phyloP scores from a whole-genome alignment of 2,888 invertebrate genomes.

The Drosophila yooni region DNA sequence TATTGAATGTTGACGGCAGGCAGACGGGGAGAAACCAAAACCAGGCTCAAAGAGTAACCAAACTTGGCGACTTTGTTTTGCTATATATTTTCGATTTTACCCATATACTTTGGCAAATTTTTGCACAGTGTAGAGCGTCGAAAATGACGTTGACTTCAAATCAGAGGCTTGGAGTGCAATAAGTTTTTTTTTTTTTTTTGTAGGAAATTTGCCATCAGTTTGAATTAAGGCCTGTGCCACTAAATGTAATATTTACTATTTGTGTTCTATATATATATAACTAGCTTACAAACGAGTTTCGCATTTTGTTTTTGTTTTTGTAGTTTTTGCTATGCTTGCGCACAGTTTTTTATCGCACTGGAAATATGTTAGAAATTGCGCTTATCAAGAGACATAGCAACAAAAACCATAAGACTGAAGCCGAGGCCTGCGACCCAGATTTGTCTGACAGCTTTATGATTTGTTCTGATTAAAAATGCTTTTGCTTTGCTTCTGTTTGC shows the following conservation, averaged over 20 bases:
- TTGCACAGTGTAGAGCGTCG: slow-evolving; percentile 50
- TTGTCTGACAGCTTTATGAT: slow-evolving; percentile 42
- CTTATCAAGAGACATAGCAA: slow-evolving; percentile 49
- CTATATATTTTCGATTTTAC: slow-evolving; percentile 38
- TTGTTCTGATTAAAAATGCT: slow-evolving; percentile 49
- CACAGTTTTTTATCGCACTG: slow-evolving; percentile 52
- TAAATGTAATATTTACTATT: neutral
- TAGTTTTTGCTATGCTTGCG: slow-evolving; percentile 20
- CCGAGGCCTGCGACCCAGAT: slow-evolving; percentile 36
- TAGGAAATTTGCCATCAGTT: slow-evolving; percentile 3
- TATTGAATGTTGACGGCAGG: slow-evolving; percentile 69
- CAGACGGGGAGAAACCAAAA: slow-evolving; percentile 27
- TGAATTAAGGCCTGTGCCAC: slow-evolving; percentile 13
- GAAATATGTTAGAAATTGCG: slow-evolving; percentile 56
- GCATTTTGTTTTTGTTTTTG: slow-evolving; percentile 6
- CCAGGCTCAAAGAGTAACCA: slow-evolving; percentile 2
- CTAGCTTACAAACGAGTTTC: slow-evolving; percentile 3
- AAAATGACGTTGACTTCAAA: slow-evolving; percentile 65
- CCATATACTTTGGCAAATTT: slow-evolving; percentile 27
- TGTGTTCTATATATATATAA: neutral
- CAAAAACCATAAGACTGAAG: slow-evolving; percentile 10
- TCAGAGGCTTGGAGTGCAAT: slow-evolving; percentile 34
- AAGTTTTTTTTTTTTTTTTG: neutral
- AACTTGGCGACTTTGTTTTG: slow-evolving; percentile 46
- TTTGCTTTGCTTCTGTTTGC: slow-evolving; percentile 4